Evolutionary conservation across 2,888 invertebrate species (phyloP), one percentile per base, ranked within the genome.

Genomic region (Augiades crinisus): DNA sequence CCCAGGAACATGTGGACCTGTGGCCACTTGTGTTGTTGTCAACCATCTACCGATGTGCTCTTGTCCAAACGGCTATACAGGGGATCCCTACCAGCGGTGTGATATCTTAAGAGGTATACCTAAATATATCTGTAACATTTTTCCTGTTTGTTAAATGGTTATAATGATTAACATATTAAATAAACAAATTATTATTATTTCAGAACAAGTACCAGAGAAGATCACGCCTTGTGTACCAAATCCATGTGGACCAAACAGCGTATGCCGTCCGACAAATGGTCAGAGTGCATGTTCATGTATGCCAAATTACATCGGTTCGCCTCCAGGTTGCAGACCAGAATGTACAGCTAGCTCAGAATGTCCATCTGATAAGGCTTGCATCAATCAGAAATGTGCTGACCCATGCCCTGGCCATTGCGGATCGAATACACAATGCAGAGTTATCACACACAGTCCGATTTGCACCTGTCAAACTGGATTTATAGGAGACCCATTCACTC

Each of bases 271-370:
- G 67, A 85, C 91, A 17, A 94, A 95, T 67, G 91, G 91, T 8
- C 93, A 94, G 65, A 94, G 95, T 4, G 93, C 92, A 5, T 96
- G 96, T 70, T 93, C 94, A 14, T 96, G 96, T 70, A 81, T 93
- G 67, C 91, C 93, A 5, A 91, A 92, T 57, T 95, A 93, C 65
- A 82, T 93, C 19, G 96, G 96, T 12, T 91, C 92, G 64, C 95
- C 96, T 12, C 94, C 94, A 53, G 92, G 93, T 8, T 95, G 95
- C 72, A 90, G 95, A 61, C 95, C 95, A 6, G 95, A 95, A 79
- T 96, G 96, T 72, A 92, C 93, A 19, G 90, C 93, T 21, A 95
- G 94, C 65, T 92, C 94, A 0, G 96, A 96, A 75, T 96, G 96
- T 74, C 72, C 93, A 1, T 82, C 89, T 12, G 92, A 93, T 60